phyloP scores from a whole-genome alignment of 2,113 vertebrate species.

The Elgaria multicarinata region DNA sequence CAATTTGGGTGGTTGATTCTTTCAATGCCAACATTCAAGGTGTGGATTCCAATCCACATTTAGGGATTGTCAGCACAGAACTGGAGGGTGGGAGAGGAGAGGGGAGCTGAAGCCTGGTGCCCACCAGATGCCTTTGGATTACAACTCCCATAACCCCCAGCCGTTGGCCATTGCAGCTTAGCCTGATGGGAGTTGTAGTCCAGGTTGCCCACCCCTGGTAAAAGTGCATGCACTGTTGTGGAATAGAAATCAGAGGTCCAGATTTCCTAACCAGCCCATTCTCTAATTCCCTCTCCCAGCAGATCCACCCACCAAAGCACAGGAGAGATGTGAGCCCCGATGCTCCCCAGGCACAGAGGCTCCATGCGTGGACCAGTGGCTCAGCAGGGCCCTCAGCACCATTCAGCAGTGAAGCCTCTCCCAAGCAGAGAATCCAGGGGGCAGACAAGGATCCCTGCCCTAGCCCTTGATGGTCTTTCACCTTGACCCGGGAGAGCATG shows the following conservation, averaged over 20 bases:
- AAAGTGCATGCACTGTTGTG: not conserved
- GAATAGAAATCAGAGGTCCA: not conserved
- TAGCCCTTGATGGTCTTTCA: not conserved
- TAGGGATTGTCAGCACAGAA: not conserved
- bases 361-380: not conserved
- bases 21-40: not conserved
- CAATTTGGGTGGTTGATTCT: not conserved
- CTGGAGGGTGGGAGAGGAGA: not conserved
- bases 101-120: too few relatives aligned
- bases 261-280: not conserved
- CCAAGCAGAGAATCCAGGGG: not conserved
- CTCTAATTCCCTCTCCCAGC: not conserved
- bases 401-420: not conserved
- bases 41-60: not conserved
- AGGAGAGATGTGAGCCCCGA: not conserved
- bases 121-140: too few relatives aligned
- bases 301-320: not conserved
- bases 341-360: not conserved
- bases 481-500: not conserved
- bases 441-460: not conserved
- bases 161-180: too few relatives aligned
- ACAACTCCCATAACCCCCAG: too few relatives aligned
- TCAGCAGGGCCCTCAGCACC: not conserved
- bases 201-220: too few relatives aligned
- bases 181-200: too few relatives aligned